Evolutionary conservation across 1,140 invertebrate species (phyloP).

Genomic region (Steinernema khuongi): DNA sequence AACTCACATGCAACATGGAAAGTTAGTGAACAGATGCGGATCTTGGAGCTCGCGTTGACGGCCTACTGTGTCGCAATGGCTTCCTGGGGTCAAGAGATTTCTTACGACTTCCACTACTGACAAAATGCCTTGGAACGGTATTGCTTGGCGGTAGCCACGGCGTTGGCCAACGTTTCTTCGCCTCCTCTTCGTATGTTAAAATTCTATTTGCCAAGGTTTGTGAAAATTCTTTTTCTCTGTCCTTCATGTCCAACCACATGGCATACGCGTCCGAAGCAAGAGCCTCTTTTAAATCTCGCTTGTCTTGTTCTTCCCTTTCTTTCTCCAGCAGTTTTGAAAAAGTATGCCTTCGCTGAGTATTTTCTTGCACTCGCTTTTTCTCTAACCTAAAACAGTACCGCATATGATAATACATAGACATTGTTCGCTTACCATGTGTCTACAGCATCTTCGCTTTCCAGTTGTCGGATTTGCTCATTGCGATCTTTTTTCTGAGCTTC

Average conservation of each 20-base stretch:
- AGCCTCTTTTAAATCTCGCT: neutral
- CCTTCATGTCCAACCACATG: slow-evolving; percentile 1
- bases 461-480: neutral
- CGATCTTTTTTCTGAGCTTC: neutral
- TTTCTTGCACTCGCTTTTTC: neutral
- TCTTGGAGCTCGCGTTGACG: neutral
- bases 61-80: neutral
- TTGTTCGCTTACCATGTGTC: neutral
- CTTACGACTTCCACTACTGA: neutral
- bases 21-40: neutral
- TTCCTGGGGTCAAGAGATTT: neutral
- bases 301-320: neutral
- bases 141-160: neutral
- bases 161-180: neutral
- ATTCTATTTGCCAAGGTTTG: neutral
- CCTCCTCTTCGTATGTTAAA: neutral
- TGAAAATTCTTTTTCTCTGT: neutral
- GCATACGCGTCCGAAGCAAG: neutral
- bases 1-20: no score
- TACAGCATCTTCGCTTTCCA: neutral
- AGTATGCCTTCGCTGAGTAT: neutral
- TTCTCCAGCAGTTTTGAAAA: neutral
- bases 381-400: neutral
- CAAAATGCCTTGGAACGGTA: neutral
- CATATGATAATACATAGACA: neutral